Conservation (phyloP, 2,797 vertebrate genomes). For the Aldrovandia affinis region DNA sequence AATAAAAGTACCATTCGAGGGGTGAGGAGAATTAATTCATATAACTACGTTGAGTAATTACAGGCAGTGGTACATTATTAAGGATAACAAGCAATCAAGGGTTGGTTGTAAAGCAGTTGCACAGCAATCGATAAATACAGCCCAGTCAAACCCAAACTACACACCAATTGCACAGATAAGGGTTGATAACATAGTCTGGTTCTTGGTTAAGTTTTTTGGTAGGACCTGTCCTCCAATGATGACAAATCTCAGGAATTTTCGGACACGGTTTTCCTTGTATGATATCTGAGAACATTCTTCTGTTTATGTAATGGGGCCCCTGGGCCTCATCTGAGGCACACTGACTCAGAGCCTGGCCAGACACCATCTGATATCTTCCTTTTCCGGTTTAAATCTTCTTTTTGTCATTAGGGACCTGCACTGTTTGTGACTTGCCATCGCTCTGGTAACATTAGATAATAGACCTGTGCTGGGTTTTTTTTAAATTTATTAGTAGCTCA, state of each 20-base stretch:
- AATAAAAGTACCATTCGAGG: constrained; percentile 3
- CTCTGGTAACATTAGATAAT: not conserved
- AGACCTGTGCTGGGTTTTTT: not conserved
- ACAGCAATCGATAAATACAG: not conserved
- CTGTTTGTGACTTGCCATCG: not conserved
- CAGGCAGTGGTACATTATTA: not conserved
- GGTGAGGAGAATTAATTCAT: not conserved
- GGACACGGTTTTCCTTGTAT: not conserved
- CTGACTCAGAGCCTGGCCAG: not conserved
- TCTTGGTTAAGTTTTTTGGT: too few species aligned
- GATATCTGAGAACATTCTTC: not conserved
- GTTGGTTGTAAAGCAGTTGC: not conserved
- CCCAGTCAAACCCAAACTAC: not conserved
- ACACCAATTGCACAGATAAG: not conserved
- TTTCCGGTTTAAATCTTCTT: not conserved
- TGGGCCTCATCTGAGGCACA: too few species aligned
- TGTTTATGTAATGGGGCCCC: too few species aligned
- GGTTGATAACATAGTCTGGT: not conserved
- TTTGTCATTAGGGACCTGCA: not conserved
- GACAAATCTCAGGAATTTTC: not conserved
- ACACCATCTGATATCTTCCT: not conserved
- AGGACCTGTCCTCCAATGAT: not conserved
- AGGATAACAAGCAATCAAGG: not conserved
- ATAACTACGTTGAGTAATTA: not conserved
- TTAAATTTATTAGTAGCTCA: not conserved